Percentiles rank a stretch among this genome's conserved stretches.
Conservation (phyloP, 2,888 invertebrate genomes). For the Orthosia incerta region DNA sequence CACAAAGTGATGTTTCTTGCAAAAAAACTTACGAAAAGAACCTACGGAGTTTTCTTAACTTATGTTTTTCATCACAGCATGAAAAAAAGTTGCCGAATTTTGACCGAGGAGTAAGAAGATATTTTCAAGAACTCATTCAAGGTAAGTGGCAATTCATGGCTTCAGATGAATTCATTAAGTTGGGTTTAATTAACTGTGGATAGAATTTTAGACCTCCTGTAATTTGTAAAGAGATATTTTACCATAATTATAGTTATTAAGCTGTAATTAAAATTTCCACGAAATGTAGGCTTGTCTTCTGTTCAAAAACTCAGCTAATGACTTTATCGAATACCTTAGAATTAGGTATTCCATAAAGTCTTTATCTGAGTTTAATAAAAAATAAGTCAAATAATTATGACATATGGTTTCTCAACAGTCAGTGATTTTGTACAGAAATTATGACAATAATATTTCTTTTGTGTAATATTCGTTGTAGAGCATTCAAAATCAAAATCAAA, state of each 20-base stretch:
- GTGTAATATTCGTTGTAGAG: not conserved
- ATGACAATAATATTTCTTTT: constrained; percentile 7
- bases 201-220: constrained; percentile 19
- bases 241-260: constrained; percentile 22
- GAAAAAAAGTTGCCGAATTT: constrained; percentile 16
- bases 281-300: not conserved
- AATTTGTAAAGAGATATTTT: constrained; percentile 35
- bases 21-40: constrained; percentile 61
- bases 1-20: constrained; percentile 66
- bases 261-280: constrained; percentile 8
- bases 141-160: constrained; percentile 17
- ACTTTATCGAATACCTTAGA: not conserved
- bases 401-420: constrained; percentile 14
- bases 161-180: constrained; percentile 39
- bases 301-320: constrained; percentile 4
- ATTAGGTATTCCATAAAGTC: too few species aligned
- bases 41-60: constrained; percentile 24
- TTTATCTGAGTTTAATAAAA: too few species aligned
- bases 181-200: constrained; percentile 26
- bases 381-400: not conserved
- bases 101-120: constrained; percentile 13
- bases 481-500: too few species aligned
- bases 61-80: constrained; percentile 20
- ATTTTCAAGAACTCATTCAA: constrained; percentile 13
- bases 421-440: constrained; percentile 30